Evolutionary conservation across 2,113 vertebrate species (phyloP).

Genomic region (Cyprinodon brontotheroides): DNA sequence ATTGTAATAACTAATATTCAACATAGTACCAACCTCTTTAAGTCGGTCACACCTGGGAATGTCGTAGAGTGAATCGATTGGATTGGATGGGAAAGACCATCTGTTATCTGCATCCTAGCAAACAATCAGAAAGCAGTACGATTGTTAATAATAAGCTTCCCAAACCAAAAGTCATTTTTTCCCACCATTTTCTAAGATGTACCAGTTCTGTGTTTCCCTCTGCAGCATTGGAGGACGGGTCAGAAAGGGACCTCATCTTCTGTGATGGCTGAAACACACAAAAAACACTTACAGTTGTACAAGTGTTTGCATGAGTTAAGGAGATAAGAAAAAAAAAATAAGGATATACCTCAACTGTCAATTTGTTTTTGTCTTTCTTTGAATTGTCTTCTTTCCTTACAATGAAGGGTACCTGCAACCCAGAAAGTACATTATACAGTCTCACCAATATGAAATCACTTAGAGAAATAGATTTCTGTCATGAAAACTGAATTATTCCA

Average conservation of each 20-base stretch:
- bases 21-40: constrained; percentile 4
- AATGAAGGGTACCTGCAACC: background rate
- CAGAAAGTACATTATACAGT: background rate
- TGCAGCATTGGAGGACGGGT: constrained; percentile 19
- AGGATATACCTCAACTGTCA: background rate
- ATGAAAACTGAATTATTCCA: background rate
- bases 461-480: background rate
- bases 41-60: constrained; percentile 5
- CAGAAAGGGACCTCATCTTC: constrained; percentile 49
- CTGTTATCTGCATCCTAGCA: background rate
- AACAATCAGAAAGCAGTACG: constrained; percentile 3
- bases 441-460: background rate
- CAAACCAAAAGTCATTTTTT: background rate
- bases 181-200: background rate
- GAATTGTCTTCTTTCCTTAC: background rate
- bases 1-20: background rate
- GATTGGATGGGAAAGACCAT: constrained; percentile 44
- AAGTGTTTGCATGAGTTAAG: background rate
- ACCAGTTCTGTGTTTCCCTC: background rate
- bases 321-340: background rate
- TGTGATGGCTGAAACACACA: background rate
- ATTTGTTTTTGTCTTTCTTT: background rate
- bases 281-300: background rate
- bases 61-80: constrained; percentile 44
- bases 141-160: background rate